Percentiles rank a stretch among this genome's conserved stretches.
phyloP scores from a whole-genome alignment of 1,140 invertebrate species.

The Micrasema longulum region DNA sequence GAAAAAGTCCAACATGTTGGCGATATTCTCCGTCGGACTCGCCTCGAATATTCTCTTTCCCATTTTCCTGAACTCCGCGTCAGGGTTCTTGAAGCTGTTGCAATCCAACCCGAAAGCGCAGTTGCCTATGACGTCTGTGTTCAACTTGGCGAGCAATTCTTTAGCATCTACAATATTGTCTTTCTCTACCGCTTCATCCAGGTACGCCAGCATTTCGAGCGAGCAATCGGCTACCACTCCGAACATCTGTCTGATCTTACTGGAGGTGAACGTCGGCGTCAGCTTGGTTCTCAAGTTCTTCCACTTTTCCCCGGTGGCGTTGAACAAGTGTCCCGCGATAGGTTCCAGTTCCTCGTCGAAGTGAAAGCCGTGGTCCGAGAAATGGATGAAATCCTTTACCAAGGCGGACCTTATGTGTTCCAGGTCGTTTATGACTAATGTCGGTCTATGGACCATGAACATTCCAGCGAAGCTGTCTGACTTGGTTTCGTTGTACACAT shows the following conservation, averaged over 20 bases:
- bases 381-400: conserved; percentile 72
- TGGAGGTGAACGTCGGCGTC: conserved; percentile 58
- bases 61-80: conserved; percentile 68
- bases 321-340: conserved; percentile 66
- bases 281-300: conserved; percentile 56
- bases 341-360: conserved; percentile 67
- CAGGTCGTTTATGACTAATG: conserved; percentile 64
- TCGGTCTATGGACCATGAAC: conserved; percentile 63
- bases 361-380: conserved; percentile 69
- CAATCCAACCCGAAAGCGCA: conserved; percentile 74
- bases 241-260: conserved; percentile 58
- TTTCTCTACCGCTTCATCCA: conserved; percentile 59
- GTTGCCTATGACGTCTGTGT: conserved; percentile 74
- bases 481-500: conserved; percentile 60
- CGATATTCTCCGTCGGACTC: neutral
- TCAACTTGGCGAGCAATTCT: conserved; percentile 70
- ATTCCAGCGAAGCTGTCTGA: conserved; percentile 60
- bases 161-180: conserved; percentile 64
- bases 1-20: conserved; percentile 36
- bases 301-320: conserved; percentile 60
- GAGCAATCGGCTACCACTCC: conserved; percentile 59
- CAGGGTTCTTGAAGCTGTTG: conserved; percentile 67
- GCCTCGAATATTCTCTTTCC: conserved; percentile 59
- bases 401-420: conserved; percentile 70
- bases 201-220: conserved; percentile 57